Percentiles rank a stretch among this genome's conserved stretches.
Evolutionary conservation across 2,797 vertebrate species (phyloP).

Genomic region (Ptychobarbus kaznakovi): DNA sequence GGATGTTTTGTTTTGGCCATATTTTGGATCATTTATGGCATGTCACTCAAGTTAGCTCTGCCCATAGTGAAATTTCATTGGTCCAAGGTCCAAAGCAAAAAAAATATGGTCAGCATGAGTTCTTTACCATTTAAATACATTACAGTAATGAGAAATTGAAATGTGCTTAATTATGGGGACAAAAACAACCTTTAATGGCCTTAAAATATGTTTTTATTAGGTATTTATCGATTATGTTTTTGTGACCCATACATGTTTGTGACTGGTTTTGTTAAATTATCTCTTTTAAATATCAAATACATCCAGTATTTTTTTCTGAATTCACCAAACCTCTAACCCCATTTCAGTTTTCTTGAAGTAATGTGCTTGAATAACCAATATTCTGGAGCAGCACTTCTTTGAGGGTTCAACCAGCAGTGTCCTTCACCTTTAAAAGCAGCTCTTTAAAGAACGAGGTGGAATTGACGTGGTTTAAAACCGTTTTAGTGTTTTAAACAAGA

Average conservation of each 20-base stretch:
- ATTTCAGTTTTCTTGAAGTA: neutral
- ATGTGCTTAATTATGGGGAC: neutral
- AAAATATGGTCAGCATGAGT: neutral
- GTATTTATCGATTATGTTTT: neutral
- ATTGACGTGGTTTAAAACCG: neutral
- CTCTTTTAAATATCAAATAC: neutral
- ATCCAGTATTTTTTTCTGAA: neutral
- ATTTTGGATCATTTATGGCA: neutral
- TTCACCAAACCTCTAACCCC: neutral
- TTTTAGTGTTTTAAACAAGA: neutral
- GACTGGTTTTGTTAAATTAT: neutral
- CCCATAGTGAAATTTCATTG: neutral
- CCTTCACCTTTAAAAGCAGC: neutral
- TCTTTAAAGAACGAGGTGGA: neutral
- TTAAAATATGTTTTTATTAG: neutral
- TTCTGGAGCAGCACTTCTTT: neutral
- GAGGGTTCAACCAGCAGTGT: fast-evolving
- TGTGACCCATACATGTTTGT: neutral
- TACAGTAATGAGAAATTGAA: neutral
- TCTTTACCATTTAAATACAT: neutral
- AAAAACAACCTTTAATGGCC: neutral
- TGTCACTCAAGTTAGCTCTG: neutral
- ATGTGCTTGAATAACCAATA: neutral
- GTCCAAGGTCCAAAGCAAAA: neutral
- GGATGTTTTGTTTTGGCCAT: too few relatives aligned